These are phyloP conservation scores for Leptinotarsa tumamoca DNA, from an alignment of 2,888 invertebrate species.

Conservation along the genomic window DNA sequence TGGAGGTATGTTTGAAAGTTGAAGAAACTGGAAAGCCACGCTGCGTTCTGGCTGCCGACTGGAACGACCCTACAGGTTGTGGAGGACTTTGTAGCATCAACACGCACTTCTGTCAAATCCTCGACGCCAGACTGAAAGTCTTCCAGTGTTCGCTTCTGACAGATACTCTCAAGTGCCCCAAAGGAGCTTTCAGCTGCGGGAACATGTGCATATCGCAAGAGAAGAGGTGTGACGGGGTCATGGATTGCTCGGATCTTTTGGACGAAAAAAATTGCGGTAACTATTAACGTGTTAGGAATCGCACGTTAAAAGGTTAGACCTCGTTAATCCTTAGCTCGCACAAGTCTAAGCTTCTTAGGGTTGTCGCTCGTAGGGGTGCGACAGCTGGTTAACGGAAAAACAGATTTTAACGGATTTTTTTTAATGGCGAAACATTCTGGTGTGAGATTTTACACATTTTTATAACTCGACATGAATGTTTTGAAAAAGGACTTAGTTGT, in stretches of 20 bases:
- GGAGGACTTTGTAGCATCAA: constrained; percentile 75
- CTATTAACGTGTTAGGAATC: background rate
- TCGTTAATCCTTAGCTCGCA: no score
- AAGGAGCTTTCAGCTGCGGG: constrained; percentile 78
- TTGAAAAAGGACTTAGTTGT: no score
- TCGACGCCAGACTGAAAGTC: constrained; percentile 69
- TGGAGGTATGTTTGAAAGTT: constrained; percentile 60
- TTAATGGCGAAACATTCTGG: no score
- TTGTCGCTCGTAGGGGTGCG: no score
- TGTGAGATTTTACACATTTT: no score
- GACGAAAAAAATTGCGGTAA: constrained; percentile 81
- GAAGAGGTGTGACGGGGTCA: constrained; percentile 78
- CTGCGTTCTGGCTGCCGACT: constrained; percentile 57
- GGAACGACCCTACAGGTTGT: constrained; percentile 70
- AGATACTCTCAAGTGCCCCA: constrained; percentile 71
- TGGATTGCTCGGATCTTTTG: constrained; percentile 80
- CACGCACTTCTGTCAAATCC: constrained; percentile 74
- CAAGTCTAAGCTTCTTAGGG: no score
- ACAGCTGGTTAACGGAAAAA: no score
- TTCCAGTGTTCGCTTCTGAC: constrained; percentile 71
- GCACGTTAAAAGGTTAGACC: no score
- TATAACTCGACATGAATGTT: no score
- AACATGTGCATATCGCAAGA: constrained; percentile 76
- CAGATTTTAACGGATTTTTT: no score
- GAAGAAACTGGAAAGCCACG: constrained; percentile 55